phyloP scores from a whole-genome alignment of 2,797 vertebrate species.

The Simalia tracyae region DNA sequence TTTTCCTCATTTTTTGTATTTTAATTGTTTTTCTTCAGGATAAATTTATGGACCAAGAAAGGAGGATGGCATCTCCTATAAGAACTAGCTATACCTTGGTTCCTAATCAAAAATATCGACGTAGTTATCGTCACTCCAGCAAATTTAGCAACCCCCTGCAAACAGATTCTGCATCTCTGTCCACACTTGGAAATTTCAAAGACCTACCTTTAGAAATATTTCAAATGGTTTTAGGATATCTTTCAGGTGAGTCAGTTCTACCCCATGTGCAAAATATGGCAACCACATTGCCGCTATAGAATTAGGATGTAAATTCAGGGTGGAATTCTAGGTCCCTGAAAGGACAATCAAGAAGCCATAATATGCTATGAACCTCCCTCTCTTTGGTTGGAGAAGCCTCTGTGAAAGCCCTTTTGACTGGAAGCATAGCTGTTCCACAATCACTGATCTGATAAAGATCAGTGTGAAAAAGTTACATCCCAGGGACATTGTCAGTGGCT shows the following conservation, averaged over 20 bases:
- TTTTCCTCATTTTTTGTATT: not conserved
- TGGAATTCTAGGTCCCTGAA: not conserved
- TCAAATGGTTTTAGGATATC: constrained; percentile 72
- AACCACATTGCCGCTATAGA: not conserved
- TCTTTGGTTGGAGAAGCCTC: not conserved
- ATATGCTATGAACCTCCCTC: no score
- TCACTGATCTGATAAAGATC: not conserved
- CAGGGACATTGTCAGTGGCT: not conserved
- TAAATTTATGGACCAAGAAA: not conserved
- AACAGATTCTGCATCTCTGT: constrained; percentile 36
- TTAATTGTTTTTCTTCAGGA: constrained; percentile 47
- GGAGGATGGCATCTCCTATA: constrained; percentile 59
- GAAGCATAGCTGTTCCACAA: not conserved
- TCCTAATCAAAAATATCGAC: constrained; percentile 53
- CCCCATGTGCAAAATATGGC: not conserved
- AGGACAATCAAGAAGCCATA: not conserved
- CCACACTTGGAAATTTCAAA: constrained; percentile 71
- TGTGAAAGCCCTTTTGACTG: not conserved
- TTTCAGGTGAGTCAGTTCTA: constrained; percentile 70
- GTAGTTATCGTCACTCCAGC: constrained; percentile 46
- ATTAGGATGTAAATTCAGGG: not conserved
- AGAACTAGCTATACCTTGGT: constrained; percentile 42
- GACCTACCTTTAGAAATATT: constrained; percentile 76
- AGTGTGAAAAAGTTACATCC: not conserved
- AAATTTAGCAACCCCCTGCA: not conserved